Base-by-base conservation (phyloP, 2,113 vertebrate species). In the Hippocampus mohnikei region DNA sequence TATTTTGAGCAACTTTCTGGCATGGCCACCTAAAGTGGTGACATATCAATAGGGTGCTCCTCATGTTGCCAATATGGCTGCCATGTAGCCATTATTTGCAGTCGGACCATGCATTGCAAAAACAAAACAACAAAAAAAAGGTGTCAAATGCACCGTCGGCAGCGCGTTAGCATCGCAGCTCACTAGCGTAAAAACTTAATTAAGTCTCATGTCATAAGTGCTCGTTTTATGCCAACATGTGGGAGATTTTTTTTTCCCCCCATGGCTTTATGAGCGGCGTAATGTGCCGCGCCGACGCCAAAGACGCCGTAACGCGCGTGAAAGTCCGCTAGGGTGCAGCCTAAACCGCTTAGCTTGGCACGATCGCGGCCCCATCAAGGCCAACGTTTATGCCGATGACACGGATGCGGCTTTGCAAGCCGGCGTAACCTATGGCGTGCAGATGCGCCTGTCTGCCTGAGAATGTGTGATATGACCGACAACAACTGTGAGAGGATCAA, bases 61-160 rank as follows among this genome's bases (percentile, higher is more conserved):
- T 70, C 76, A 80, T 72, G 66, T 89, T 90, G 89, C 88, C 91
- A 84, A 91, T 90, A 92, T 67, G 70, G 59, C 81, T 83, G 82
- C 85, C 81, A 85, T 80, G 81, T 79, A 85, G 88, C 90, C 84
- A 90, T 92, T 88, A 89, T 83, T 84, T 73, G 73, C 77, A 71
- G 77, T 77, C 69, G 76, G 2, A 81, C 80, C 68, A 62, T 72
- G 13, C 76, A 5, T 5, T 33, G 5, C 29, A 33, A 33, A 33
- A 33, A 33, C 5, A 5, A 33, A 33, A 33, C 29, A 33, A 33
- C 4, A 33, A 33, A 33, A 81, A 74, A 82, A 65, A 66, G 78
- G 78, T 82, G 80, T 80, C 79, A 79, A 84, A 87, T 76, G 82
- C 74, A 25, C 64, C 25, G 76, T 4, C 72, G 62, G 84, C 79